Evolutionary conservation across 2,888 invertebrate species (phyloP), one percentile per base, ranked within the genome.

Genomic region (Aelia acuminata): DNA sequence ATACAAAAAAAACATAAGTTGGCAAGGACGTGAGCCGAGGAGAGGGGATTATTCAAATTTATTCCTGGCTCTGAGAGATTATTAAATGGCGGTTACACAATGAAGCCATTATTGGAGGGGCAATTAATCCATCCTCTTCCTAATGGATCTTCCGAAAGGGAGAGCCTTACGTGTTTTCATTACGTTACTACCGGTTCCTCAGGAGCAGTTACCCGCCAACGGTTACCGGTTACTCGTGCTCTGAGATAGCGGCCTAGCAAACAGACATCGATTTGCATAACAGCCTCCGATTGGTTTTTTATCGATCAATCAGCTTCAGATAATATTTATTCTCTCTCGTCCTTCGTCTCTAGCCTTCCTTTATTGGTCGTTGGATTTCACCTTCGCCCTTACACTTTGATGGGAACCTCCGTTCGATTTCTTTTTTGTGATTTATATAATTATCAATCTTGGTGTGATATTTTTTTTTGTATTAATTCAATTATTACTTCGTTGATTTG

Each of bases 41-140:
- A 4, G 10, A 80, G 22, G n/a, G 80, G 43, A 80, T 80, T 80
- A 80, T 80, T 80, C 80, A 80, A 80, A 80, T 80, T 39, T 80
- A 80, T 80, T 43, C 80, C 10, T 39, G 18, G 31, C 39, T 31
- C 39, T 80, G 43, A 70, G 80, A 80, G 43, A n/a, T 80, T 80
- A 80, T 80, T 80, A 80, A 80, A 80, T 80, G 43, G 80, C 10
- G 22, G 80, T 80, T 80, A 80, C 80, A 80, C 80, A 80, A 80
- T 80, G 80, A 80, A 80, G 80, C 80, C 80, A 80, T 80, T 80
- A 80, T 80, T 43, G 39, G 20, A n/a, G 13, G 22, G 39, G 43
- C 80, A 80, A 80, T 80, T 80, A 80, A 80, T 80, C 31, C 8
- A 3, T 15, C 63, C 20, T 31, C 31, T 63, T 26, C n/a, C 39